Conservation (phyloP, 2,113 vertebrate species). For the Mesocricetus auratus region DNA sequence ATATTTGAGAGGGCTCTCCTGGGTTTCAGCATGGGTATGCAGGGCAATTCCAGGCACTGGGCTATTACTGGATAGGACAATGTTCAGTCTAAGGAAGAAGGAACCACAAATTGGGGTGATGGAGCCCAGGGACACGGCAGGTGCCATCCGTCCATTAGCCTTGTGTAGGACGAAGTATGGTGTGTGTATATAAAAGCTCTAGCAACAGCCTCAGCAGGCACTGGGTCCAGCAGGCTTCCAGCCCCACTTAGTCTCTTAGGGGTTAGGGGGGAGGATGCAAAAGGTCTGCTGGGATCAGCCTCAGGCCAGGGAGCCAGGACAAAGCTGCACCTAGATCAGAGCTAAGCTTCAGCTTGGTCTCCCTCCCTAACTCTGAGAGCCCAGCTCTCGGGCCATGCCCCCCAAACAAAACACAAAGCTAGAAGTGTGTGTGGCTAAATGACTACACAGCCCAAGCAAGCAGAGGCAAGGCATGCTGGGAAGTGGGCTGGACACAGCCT, state of each 20-base stretch:
- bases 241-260: background rate
- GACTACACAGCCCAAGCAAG: slow-evolving; percentile 73
- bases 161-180: background rate
- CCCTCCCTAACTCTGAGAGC: background rate
- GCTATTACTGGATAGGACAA: slow-evolving; percentile 58
- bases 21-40: slow-evolving; percentile 80
- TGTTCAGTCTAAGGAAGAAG: slow-evolving; percentile 10
- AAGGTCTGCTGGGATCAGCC: slow-evolving; percentile 1
- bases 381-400: background rate
- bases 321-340: slow-evolving; percentile 11
- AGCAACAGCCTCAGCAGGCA: background rate
- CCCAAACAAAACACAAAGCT: slow-evolving; percentile 18
- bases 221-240: background rate
- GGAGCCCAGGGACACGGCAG: background rate
- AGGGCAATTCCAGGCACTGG: slow-evolving; percentile 60
- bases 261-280: background rate
- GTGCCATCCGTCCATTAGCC: background rate
- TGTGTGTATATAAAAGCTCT: slow-evolving; percentile 34
- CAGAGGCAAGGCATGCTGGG: slow-evolving; percentile 77
- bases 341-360: slow-evolving; percentile 36
- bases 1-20: slow-evolving; percentile 80
- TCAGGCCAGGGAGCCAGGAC: slow-evolving; percentile 47
- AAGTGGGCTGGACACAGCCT: background rate
- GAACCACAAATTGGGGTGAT: slow-evolving; percentile 26
- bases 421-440: background rate